These are phyloP conservation scores for Dendrolimus punctatus DNA, from an alignment of 1,140 invertebrate species.

Conservation along the genomic window DNA sequence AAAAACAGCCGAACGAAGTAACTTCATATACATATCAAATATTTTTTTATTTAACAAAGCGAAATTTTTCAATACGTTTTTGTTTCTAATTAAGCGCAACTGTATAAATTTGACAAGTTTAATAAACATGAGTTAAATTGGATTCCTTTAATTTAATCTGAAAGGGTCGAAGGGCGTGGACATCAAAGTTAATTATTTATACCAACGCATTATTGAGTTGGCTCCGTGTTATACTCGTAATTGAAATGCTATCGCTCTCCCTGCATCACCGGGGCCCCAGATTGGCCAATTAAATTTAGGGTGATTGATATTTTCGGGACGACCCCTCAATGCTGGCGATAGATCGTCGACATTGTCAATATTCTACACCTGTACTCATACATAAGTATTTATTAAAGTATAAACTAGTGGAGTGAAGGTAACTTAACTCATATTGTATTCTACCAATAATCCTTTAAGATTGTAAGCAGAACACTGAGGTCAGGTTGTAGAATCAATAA, in stretches of 20 bases:
- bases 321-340: constrained; percentile 11
- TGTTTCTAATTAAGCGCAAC: no score
- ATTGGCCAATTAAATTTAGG: constrained; percentile 31
- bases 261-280: constrained; percentile 21
- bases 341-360: neutral
- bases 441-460: no score
- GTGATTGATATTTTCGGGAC: constrained; percentile 35
- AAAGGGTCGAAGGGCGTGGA: constrained; percentile 1
- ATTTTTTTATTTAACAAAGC: no score
- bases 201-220: constrained; percentile 8
- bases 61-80: no score
- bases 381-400: neutral
- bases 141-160: neutral
- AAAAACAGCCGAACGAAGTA: no score
- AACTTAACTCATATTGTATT: no score
- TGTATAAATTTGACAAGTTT: no score
- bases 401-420: no score
- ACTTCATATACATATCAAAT: no score
- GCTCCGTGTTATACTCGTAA: constrained; percentile 20
- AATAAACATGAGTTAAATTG: no score
- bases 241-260: constrained; percentile 39
- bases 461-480: no score
- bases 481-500: no score
- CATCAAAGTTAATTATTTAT: constrained; percentile 12
- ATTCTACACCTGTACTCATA: neutral